Conservation (phyloP, 2,888 invertebrate genomes). For the Muschampia plurimacula region DNA sequence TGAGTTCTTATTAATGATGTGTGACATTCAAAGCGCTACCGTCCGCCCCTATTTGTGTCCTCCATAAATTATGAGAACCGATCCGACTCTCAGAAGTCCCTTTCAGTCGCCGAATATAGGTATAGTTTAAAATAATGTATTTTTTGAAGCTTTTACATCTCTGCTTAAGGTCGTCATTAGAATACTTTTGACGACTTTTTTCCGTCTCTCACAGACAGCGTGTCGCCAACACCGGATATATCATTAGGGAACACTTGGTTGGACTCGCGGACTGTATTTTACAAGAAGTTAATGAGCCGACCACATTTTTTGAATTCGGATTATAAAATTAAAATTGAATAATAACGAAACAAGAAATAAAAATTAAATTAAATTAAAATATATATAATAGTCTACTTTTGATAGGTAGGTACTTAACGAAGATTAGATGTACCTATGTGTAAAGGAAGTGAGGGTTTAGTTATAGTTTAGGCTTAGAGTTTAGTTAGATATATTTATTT, state of each 20-base stretch:
- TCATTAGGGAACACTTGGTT: slow-evolving; percentile 14
- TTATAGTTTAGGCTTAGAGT: no score
- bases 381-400: no score
- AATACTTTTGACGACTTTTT: slow-evolving; percentile 37
- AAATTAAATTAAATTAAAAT: no score
- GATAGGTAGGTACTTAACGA: no score
- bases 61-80: slow-evolving; percentile 61
- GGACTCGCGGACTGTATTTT: neutral
- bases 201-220: slow-evolving; percentile 59
- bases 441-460: no score
- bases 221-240: slow-evolving; percentile 71
- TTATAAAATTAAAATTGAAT: neutral
- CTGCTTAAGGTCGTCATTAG: slow-evolving; percentile 19
- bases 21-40: slow-evolving; percentile 72
- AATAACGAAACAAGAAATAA: neutral
- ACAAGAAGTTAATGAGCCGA: neutral
- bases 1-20: slow-evolving; percentile 65
- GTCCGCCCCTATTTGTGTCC: slow-evolving; percentile 60
- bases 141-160: slow-evolving; percentile 22
- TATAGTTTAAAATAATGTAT: slow-evolving; percentile 34
- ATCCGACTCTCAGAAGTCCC: slow-evolving; percentile 6
- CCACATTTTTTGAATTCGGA: neutral
- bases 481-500: no score
- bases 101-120: slow-evolving; percentile 20
- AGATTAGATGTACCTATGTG: no score